Base-by-base conservation (phyloP, 2,797 vertebrate genomes). In the Hybognathus amarus region DNA sequence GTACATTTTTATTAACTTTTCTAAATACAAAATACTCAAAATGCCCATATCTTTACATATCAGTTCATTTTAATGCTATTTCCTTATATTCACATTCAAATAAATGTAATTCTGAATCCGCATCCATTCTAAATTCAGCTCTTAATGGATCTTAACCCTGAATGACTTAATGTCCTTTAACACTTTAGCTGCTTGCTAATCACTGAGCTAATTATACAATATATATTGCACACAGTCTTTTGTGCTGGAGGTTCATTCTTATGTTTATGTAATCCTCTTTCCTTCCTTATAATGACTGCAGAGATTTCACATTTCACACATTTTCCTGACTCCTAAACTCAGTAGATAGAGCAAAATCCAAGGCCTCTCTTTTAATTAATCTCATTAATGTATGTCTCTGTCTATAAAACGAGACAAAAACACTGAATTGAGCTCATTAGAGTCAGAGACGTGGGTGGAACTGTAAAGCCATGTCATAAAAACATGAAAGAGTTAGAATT, bases 381-480 rank as follows among this genome's bases (percentile, higher is more conserved):
- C 79, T 82, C 68, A 86, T 87, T 89, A 89, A 89, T 87, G 63
- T 36, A 42, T 1, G n/a, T 66, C 85, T 83, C 86, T 77, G 45
- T 79, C 79, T 83, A 83, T 75, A 87, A 91, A 92, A 89, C 86
- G 91, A 87, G 56, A 52, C 64, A 89, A 89, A 52, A 85, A 73
- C 61, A 85, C 56, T 47, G 85, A 79, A 38, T 86, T 85, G 78
- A 85, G 88, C 88, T 91, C 70, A 86, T 91, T 88, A 83, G 63
- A 47, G 84, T 22, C 24, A 83, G 36, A 68, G 74, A 77, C 66
- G 83, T 85, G 74, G 86, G 89, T 89, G 67, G 42, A 84, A 89
- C 74, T 87, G 22, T 61, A 83, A 90, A 89, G 90, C 87, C 71
- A 54, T 56, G 36, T 81, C 77, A 74, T 90, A 80, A 90, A 92